Evolutionary conservation across 2,888 invertebrate species (phyloP).

Genomic region (Lepidochitona cinerea): DNA sequence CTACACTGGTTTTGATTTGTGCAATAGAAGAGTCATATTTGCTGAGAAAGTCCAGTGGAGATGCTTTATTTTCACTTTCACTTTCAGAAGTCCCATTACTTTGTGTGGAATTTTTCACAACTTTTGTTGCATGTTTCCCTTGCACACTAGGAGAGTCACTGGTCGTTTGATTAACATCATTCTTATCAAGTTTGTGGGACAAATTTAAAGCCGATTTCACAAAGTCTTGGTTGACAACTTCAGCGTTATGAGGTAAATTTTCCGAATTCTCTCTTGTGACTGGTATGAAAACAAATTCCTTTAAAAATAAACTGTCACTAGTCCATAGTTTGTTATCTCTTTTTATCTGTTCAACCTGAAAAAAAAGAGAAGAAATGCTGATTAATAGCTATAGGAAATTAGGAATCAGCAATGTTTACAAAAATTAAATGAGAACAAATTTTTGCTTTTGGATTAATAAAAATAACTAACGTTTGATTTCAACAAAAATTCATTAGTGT

Average conservation of each 20-base stretch:
- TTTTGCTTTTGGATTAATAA: too few relatives aligned
- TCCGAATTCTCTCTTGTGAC: constrained; percentile 48
- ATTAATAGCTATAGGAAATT: too few relatives aligned
- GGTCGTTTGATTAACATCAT: constrained; percentile 5
- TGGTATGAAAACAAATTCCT: constrained; percentile 90
- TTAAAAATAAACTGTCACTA: constrained; percentile 91
- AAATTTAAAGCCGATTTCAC: constrained; percentile 9
- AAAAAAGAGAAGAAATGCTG: constrained; percentile 53
- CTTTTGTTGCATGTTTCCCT: background rate
- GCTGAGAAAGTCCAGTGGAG: constrained; percentile 66
- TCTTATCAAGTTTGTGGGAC: constrained; percentile 13
- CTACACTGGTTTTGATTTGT: constrained; percentile 66
- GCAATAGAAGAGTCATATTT: constrained; percentile 71
- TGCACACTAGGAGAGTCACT: constrained; percentile 5
- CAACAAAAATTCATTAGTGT: too few relatives aligned
- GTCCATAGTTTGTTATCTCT: constrained; percentile 92
- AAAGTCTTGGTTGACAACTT: constrained; percentile 34
- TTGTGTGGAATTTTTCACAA: background rate
- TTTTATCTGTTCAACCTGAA: constrained; percentile 93
- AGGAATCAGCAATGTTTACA: too few relatives aligned
- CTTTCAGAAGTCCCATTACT: constrained; percentile 17
- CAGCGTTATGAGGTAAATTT: constrained; percentile 39
- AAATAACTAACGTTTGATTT: too few relatives aligned
- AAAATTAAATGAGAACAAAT: too few relatives aligned
- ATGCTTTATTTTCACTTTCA: background rate